Evolutionary conservation across 2,888 invertebrate genomes (phyloP), one percentile per base, ranked within the genome.

Genomic region (Eupithecia abbreviata): DNA sequence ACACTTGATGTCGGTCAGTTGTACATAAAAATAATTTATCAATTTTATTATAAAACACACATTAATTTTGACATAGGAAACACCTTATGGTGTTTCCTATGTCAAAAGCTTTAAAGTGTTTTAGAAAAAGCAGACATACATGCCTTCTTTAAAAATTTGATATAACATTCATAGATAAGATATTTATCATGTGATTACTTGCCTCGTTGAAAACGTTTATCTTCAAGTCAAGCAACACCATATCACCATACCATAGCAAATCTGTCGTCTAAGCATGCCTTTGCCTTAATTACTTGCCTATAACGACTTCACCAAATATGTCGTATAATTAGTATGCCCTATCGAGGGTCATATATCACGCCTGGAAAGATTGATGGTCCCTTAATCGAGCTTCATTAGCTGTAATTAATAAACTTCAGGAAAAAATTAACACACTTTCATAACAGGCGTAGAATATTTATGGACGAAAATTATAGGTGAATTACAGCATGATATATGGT

Each of bases 351-450:
- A 89, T 90, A 88, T 85, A 90, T 91, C 90, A 90, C 85, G 43
- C 47, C 80, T 86, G 87, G 75, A 79, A 87, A 89, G 91, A 91
- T 91, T 91, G 89, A 91, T 91, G 87, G 47, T 82, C 85, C 77
- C 79, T 85, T 88, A 90, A 91, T 89, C 87, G 88, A 87, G 86
- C 86, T 87, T 90, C 88, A 90, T 91, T 90, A 89, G 83, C 85
- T 85, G 83, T 88, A 85, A 89, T 88, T 89, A 87, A 85, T 87
- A 86, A 85, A 82, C 83, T 81, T 82, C 80, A 75, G 78, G 80
- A 85, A 87, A 87, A 86, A 85, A 84, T 84, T 86, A 84, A 79
- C 84, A 80, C 80, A 83, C 85, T 84, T 84, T 82, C 79, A 79
- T 79, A 72, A 79, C 76, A 79, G 80, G 76, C 80, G 77, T 74